Evolutionary conservation across 1,140 invertebrate species (phyloP).

Genomic region (Mamestra configurata): DNA sequence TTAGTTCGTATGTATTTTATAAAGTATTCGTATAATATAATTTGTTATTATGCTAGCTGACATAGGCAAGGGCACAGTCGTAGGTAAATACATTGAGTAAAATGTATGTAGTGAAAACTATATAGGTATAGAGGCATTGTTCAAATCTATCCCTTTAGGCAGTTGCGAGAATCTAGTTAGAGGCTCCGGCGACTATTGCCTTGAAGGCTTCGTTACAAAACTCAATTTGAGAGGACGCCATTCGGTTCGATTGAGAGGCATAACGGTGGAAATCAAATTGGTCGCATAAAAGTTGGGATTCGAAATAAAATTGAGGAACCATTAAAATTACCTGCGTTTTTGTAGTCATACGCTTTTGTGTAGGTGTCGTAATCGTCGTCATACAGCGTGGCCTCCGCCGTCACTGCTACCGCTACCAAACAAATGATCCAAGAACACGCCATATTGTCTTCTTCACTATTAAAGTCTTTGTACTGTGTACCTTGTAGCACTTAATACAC

Average conservation of each 20-base stretch:
- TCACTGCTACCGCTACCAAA: conserved; percentile 60
- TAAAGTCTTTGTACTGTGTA: conserved; percentile 11
- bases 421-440: conserved; percentile 65
- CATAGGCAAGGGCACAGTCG: not conserved
- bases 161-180: conserved; percentile 61
- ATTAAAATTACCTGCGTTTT: conserved; percentile 71
- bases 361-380: conserved; percentile 83
- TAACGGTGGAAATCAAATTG: conserved; percentile 59
- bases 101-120: not conserved
- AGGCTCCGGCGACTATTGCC: conserved; percentile 57
- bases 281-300: conserved; percentile 31
- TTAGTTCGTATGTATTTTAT: not conserved
- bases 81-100: too few relatives aligned
- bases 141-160: conserved; percentile 48
- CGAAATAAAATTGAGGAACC: conserved; percentile 8
- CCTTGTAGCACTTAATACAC: conserved; percentile 23
- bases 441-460: conserved; percentile 58
- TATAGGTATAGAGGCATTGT: conserved; percentile 27
- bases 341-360: conserved; percentile 78
- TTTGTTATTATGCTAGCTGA: not conserved
- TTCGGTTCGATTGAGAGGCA: conserved; percentile 57
- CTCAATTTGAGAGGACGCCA: conserved; percentile 62
- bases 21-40: not conserved
- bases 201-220: conserved; percentile 61
- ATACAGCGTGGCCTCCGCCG: conserved; percentile 71